These are phyloP conservation scores for Intellagama lesueurii DNA, from an alignment of 2,797 vertebrate species.

Conservation along the genomic window DNA sequence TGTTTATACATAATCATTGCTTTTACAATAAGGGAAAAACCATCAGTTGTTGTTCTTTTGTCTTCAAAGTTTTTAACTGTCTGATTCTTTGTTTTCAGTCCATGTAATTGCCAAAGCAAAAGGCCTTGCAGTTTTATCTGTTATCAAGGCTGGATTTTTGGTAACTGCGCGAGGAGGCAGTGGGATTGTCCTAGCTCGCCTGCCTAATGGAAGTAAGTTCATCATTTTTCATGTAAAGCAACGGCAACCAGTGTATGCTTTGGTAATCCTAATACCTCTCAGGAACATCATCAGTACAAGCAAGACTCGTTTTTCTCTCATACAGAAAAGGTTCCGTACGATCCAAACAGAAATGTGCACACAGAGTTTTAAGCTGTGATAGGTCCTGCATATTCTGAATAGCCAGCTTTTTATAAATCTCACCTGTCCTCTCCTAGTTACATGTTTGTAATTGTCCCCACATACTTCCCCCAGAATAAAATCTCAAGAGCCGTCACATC, in stretches of 20 bases:
- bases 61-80: constrained; percentile 12
- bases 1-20: too few relatives aligned
- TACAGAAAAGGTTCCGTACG: background rate
- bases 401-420: background rate
- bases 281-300: constrained; percentile 9
- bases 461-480: background rate
- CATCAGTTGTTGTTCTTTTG: background rate
- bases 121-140: constrained; percentile 92
- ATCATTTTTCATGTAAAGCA: background rate
- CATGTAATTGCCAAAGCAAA: constrained; percentile 95
- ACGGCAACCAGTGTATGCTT: background rate
- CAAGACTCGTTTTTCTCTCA: background rate
- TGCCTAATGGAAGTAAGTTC: constrained; percentile 89
- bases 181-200: constrained; percentile 91
- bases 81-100: constrained; percentile 76
- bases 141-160: constrained; percentile 96
- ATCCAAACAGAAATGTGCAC: background rate
- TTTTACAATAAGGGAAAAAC: background rate
- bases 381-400: background rate
- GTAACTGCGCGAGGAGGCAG: constrained; percentile 95
- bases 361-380: background rate
- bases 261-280: background rate
- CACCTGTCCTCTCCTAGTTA: background rate
- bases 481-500: background rate
- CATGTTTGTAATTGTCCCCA: background rate